Conservation (phyloP, 2,113 vertebrate genomes). For the Callionymus lyra region DNA sequence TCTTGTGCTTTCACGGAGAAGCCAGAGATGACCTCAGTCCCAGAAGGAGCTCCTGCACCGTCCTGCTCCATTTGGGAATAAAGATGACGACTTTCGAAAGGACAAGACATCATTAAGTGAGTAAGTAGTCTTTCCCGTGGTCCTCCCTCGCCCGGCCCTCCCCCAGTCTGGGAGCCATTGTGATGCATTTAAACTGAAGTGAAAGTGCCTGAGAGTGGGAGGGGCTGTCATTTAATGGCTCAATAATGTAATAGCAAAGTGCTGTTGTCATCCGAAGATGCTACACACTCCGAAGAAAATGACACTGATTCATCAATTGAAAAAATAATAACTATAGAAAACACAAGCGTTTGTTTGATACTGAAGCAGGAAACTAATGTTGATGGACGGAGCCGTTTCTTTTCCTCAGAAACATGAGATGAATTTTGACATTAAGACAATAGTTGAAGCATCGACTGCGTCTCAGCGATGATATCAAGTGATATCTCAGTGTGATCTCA, state of each 20-base stretch:
- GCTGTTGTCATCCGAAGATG: constrained; percentile 55
- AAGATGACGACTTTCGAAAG: constrained; percentile 72
- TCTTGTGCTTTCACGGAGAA: constrained; percentile 49
- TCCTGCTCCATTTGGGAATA: constrained; percentile 65
- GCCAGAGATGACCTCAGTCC: constrained; percentile 62
- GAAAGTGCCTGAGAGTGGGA: constrained; percentile 61
- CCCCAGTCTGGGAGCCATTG: constrained; percentile 58
- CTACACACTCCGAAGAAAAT: constrained; percentile 21
- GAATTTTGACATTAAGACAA: too few species aligned
- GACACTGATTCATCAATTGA: too few species aligned
- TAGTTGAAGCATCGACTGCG: too few species aligned
- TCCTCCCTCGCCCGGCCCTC: constrained; percentile 48
- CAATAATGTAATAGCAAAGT: constrained; percentile 64
- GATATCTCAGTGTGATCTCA: too few species aligned
- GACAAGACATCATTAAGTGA: constrained; percentile 69
- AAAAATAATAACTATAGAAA: too few species aligned
- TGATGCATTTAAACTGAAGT: constrained; percentile 65
- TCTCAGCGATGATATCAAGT: too few species aligned
- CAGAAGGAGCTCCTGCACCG: constrained; percentile 47
- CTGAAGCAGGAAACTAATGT: too few species aligned
- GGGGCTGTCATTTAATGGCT: constrained; percentile 64
- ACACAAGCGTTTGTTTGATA: too few species aligned
- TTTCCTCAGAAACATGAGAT: too few species aligned
- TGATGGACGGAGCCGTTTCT: too few species aligned
- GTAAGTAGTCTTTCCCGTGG: constrained; percentile 68